These are phyloP conservation scores for Dendroctonus ponderosae DNA, from an alignment of 1,140 invertebrate species.

Conservation along the genomic window DNA sequence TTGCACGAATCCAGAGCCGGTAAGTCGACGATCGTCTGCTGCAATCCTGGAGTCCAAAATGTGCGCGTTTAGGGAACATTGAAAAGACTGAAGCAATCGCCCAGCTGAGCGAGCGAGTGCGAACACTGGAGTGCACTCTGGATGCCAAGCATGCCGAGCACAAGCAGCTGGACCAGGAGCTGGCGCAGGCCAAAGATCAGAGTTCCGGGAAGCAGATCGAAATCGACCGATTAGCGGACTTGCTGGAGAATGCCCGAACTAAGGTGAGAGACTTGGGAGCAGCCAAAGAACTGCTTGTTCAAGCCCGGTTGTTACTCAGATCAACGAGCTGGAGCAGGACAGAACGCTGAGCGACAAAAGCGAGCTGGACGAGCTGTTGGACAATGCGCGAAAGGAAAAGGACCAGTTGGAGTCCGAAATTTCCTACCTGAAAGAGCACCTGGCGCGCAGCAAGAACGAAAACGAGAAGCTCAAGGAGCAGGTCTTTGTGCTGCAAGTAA, in stretches of 20 bases:
- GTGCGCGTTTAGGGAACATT: constrained; percentile 37
- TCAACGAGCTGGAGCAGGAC: constrained; percentile 63
- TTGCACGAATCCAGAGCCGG: constrained; percentile 54
- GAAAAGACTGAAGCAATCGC: constrained; percentile 57
- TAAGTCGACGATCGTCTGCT: not conserved
- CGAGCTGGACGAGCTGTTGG: constrained; percentile 69
- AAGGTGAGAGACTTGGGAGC: constrained; percentile 52
- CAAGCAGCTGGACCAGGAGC: constrained; percentile 68
- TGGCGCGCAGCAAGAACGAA: constrained; percentile 74
- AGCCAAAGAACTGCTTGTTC: not conserved
- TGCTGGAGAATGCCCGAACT: constrained; percentile 77
- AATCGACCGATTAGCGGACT: constrained; percentile 69
- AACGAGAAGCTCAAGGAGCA: constrained; percentile 71
- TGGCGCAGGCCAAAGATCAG: constrained; percentile 67
- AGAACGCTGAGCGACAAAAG: constrained; percentile 61
- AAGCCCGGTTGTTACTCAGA: constrained; percentile 43
- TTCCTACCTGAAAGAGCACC: constrained; percentile 73
- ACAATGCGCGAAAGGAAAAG: constrained; percentile 68
- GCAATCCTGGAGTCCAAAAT: not conserved
- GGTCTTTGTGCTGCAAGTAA: constrained; percentile 62
- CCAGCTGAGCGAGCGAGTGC: constrained; percentile 64
- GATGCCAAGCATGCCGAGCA: constrained; percentile 71
- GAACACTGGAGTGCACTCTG: constrained; percentile 67
- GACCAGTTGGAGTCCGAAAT: constrained; percentile 67
- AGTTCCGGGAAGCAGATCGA: constrained; percentile 69